Evolutionary conservation across 2,113 vertebrate species (phyloP).

Genomic region (Protobothrops mucrosquamatus): DNA sequence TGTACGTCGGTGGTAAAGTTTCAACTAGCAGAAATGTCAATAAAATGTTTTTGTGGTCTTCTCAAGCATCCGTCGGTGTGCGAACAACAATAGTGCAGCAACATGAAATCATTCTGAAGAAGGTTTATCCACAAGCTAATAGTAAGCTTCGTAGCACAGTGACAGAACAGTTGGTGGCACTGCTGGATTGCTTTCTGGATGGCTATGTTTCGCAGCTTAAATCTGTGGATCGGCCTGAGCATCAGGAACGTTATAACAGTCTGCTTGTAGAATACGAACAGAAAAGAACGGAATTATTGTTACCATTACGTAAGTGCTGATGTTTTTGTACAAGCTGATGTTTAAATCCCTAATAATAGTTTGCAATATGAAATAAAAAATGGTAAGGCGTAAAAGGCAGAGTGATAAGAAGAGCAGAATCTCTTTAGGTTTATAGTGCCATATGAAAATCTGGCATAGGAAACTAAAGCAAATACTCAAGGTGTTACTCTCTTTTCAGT

Average conservation of each 20-base stretch:
- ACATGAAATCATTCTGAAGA: slow-evolving; percentile 81
- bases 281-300: slow-evolving; percentile 82
- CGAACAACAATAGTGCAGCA: slow-evolving; percentile 78
- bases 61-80: slow-evolving; percentile 78
- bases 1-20: not conserved
- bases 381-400: not conserved
- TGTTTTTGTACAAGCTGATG: not conserved
- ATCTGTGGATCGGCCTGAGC: slow-evolving; percentile 77
- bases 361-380: not conserved
- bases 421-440: not conserved
- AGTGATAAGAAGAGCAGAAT: not conserved
- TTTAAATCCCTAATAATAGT: not conserved
- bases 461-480: too few relatives aligned
- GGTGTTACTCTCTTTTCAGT: not conserved
- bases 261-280: slow-evolving; percentile 91
- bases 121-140: slow-evolving; percentile 86
- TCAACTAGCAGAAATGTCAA: not conserved
- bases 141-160: slow-evolving; percentile 79
- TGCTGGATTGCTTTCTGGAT: slow-evolving; percentile 84
- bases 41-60: slow-evolving; percentile 5
- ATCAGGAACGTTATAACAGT: slow-evolving; percentile 82
- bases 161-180: slow-evolving; percentile 87
- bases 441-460: not conserved
- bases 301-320: slow-evolving; percentile 83
- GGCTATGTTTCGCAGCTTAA: slow-evolving; percentile 87